Evolutionary conservation across 2,888 invertebrate genomes (phyloP).

Genomic region (Cosmia trapezina): DNA sequence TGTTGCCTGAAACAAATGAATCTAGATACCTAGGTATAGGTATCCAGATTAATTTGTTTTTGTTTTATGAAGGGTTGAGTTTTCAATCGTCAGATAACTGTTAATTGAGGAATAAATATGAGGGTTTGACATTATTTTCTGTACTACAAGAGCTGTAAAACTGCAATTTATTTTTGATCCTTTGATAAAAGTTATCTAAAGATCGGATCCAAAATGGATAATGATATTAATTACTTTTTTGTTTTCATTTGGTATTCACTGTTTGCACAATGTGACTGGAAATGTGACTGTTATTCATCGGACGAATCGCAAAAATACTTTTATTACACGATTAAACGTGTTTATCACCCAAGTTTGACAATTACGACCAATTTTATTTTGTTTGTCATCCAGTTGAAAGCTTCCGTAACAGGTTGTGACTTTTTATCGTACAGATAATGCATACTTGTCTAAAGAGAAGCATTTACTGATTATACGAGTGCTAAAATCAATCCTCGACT

Average conservation of each 20-base stretch:
- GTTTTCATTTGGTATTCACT: constrained; percentile 5
- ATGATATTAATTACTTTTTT: constrained; percentile 2
- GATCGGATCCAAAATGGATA: neutral
- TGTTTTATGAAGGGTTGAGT: neutral
- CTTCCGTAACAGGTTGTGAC: constrained; percentile 18
- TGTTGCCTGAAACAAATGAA: neutral
- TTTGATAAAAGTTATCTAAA: neutral
- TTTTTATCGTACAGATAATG: constrained; percentile 26
- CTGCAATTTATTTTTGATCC: neutral
- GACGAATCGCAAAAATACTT: constrained; percentile 34
- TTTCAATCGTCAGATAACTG: neutral
- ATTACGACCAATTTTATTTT: constrained; percentile 38
- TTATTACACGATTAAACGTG: constrained; percentile 33
- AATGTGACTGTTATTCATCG: constrained; percentile 20
- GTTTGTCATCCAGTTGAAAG: constrained; percentile 28
- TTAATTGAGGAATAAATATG: neutral
- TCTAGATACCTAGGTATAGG: neutral
- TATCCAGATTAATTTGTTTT: too few species aligned
- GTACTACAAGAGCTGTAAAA: neutral
- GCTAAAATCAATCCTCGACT: constrained; percentile 24
- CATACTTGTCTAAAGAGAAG: neutral
- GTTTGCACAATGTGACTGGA: neutral
- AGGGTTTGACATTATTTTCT: neutral
- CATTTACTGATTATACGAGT: constrained; percentile 16
- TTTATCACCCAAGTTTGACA: constrained; percentile 46